Evolutionary conservation across 2,797 vertebrate genomes (phyloP), one percentile per base, ranked within the genome.

Genomic region (Chelonia mydas): DNA sequence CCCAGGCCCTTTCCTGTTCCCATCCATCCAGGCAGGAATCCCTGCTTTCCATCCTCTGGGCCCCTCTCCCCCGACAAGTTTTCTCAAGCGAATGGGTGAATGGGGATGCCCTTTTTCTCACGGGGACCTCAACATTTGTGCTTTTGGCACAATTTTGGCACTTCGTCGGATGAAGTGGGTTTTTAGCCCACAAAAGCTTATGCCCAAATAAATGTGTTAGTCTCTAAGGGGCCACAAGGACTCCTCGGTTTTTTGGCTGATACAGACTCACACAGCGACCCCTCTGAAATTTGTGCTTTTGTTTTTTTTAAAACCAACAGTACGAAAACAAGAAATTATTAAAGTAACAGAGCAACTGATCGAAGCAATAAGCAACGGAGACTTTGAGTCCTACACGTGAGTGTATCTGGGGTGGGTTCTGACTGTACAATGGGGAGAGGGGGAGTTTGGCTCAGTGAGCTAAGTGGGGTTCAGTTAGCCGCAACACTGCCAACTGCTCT

Each of bases 361-460:
- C 0, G 99, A 99, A 98, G 99, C 99, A 78, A 99, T 99, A 98
- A 99, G 99, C 98, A 99, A 99, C 3, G 99, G 99, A 53, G 99
- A 99, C 98, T 99, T 99, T 93, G 99, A 99, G 97, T 99, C 98
- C 96, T 99, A 99, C 98, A 99, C 99, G 99, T 99, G 98, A 98
- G 99, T 99, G 88, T 81, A 78, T 25, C 49, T 1, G 3, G 25
- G 33, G 16, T 0, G 0, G 25, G 54, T 33, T 74, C 65, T 19
- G 25, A 61, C 17, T 68, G 5, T 68, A 3, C 11, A 68, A 33
- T 12, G 17, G 55, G 45, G n/a, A 27, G 37, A 25, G 31, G 19
- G 12, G 47, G 51, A 13, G 7, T 31, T 11, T 5, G 45, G 21
- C 37, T 81, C 28, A 85, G 41, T 33, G 83, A 50, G 55, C 47